Conservation (phyloP, 2,888 invertebrate genomes). For the Eilema depressum region DNA sequence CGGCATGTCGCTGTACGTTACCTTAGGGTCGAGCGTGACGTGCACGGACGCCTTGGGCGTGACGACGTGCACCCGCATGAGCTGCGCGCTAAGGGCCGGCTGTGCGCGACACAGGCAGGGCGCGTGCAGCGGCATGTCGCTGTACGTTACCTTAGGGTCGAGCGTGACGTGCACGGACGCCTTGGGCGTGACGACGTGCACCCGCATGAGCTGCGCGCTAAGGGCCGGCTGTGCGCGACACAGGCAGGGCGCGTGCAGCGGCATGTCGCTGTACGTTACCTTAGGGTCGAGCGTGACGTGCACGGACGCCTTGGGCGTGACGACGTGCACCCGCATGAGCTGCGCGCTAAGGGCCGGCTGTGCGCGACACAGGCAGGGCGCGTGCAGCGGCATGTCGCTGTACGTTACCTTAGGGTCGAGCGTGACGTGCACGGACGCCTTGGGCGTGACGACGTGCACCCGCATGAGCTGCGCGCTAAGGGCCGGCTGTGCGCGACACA, state of each 20-base stretch:
- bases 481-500: slow-evolving; percentile 37
- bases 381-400: slow-evolving; percentile 74
- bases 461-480: slow-evolving; percentile 66
- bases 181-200: slow-evolving; percentile 91
- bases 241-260: slow-evolving; percentile 47
- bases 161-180: slow-evolving; percentile 95
- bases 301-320: slow-evolving; percentile 95
- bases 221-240: slow-evolving; percentile 61
- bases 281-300: slow-evolving; percentile 84
- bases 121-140: too few relatives aligned
- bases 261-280: slow-evolving; percentile 90
- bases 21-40: slow-evolving; percentile 88
- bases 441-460: slow-evolving; percentile 89
- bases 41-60: slow-evolving; percentile 97
- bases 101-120: too few relatives aligned
- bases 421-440: slow-evolving; percentile 91
- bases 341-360: slow-evolving; percentile 59
- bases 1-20: slow-evolving; percentile 38
- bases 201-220: slow-evolving; percentile 65
- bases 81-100: slow-evolving; percentile 39
- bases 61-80: slow-evolving; percentile 72
- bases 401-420: slow-evolving; percentile 90
- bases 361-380: too few relatives aligned
- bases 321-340: slow-evolving; percentile 72
- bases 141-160: slow-evolving; percentile 53